These are phyloP conservation scores for Leptothorax acervorum DNA, from an alignment of 2,888 invertebrate genomes.

Conservation along the genomic window DNA sequence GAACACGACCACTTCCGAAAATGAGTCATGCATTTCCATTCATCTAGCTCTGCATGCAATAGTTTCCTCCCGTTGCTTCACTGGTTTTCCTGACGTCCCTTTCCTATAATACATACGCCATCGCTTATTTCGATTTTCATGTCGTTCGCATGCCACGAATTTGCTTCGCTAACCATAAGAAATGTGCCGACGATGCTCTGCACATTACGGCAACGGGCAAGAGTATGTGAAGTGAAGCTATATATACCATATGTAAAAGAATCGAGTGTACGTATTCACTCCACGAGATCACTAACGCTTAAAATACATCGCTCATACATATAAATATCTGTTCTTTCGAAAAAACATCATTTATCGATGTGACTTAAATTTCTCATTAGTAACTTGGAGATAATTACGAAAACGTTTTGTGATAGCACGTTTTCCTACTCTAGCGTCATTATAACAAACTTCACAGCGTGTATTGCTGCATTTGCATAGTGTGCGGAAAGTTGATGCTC, in stretches of 20 bases:
- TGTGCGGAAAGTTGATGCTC: conserved; percentile 18
- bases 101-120: background rate
- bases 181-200: background rate
- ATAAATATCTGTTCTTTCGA: background rate
- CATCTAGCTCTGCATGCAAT: background rate
- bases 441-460: conserved; percentile 8
- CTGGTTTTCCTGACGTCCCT: conserved; percentile 59
- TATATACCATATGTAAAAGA: background rate
- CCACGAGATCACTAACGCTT: background rate
- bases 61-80: conserved; percentile 55
- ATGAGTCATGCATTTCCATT: conserved; percentile 70
- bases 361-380: conserved; percentile 13
- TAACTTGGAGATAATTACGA: conserved; percentile 32
- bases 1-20: conserved; percentile 74
- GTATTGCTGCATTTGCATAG: conserved; percentile 20
- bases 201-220: background rate
- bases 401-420: conserved; percentile 1
- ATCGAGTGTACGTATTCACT: background rate
- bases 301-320: conserved; percentile 1
- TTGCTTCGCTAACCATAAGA: conserved; percentile 1
- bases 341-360: background rate
- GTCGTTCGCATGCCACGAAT: conserved; percentile 3
- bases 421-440: background rate
- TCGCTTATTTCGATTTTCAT: conserved; percentile 8
- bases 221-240: background rate